These are phyloP conservation scores for Tonatia bakeri DNA, from an alignment of 2,113 vertebrate species.

Conservation along the genomic window DNA sequence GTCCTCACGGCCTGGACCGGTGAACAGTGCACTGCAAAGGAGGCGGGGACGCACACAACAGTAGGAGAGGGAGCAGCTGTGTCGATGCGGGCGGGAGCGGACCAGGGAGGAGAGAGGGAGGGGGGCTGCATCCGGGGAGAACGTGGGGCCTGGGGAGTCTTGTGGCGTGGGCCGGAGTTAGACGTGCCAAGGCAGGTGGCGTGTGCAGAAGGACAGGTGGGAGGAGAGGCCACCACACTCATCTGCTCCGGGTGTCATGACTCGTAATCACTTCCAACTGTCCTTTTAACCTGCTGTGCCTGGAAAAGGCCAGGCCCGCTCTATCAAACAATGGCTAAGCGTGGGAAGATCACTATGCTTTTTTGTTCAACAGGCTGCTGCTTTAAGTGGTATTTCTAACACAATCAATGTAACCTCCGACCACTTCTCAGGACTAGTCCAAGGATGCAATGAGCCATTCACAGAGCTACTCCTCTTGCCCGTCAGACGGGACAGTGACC, in stretches of 20 bases:
- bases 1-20: no score
- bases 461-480: neutral
- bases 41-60: neutral
- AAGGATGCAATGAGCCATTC: neutral
- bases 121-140: neutral
- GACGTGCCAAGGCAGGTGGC: accelerated
- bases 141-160: neutral
- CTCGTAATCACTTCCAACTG: neutral
- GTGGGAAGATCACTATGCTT: neutral
- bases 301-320: neutral
- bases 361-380: neutral
- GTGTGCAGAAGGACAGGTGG: accelerated
- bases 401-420: neutral
- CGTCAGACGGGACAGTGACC: accelerated
- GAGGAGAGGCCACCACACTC: neutral
- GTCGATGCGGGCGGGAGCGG: neutral
- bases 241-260: neutral
- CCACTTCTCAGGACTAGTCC: neutral
- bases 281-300: neutral
- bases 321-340: accelerated
- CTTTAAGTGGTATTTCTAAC: neutral
- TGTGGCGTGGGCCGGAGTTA: accelerated
- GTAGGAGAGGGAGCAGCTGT: neutral
- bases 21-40: no score
- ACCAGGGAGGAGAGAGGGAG: neutral